phyloP scores from a whole-genome alignment of 2,113 vertebrate species.

The Micronisus gabar region DNA sequence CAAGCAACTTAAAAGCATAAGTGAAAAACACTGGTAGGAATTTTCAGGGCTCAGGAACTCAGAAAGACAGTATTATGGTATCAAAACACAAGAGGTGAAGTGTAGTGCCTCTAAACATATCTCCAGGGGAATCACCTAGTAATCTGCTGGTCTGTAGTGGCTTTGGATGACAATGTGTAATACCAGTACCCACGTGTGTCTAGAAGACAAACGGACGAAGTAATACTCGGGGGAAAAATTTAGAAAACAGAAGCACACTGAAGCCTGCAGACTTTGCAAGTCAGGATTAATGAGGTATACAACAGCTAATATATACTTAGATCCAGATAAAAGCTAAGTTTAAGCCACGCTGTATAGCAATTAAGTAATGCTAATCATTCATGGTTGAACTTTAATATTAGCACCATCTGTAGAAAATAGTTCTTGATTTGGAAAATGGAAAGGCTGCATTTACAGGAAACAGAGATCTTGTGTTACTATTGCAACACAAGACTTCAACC shows the following conservation, averaged over 20 bases:
- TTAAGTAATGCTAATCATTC: neutral
- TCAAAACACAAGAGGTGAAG: neutral
- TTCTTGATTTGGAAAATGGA: neutral
- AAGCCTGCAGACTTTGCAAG: neutral
- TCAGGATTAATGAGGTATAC: neutral
- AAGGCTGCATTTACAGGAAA: slow-evolving; percentile 11
- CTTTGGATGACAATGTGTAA: neutral
- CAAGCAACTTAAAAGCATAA: neutral
- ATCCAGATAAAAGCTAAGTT: neutral
- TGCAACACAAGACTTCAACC: slow-evolving; percentile 17
- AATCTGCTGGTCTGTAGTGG: neutral
- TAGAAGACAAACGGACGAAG: neutral
- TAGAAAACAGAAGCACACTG: neutral
- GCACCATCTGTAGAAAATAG: neutral
- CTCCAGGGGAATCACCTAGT: neutral
- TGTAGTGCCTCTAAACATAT: neutral
- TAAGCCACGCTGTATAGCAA: neutral
- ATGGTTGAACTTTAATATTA: neutral
- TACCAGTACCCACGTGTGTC: neutral
- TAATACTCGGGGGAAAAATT: neutral
- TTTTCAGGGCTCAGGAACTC: neutral
- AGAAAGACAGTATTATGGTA: neutral
- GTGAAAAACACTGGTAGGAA: rapidly evolving
- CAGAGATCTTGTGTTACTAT: neutral
- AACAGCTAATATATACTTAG: neutral